Evolutionary conservation across 2,113 vertebrate species (phyloP), one percentile per base, ranked within the genome.

Genomic region (Tragelaphus imberbis): DNA sequence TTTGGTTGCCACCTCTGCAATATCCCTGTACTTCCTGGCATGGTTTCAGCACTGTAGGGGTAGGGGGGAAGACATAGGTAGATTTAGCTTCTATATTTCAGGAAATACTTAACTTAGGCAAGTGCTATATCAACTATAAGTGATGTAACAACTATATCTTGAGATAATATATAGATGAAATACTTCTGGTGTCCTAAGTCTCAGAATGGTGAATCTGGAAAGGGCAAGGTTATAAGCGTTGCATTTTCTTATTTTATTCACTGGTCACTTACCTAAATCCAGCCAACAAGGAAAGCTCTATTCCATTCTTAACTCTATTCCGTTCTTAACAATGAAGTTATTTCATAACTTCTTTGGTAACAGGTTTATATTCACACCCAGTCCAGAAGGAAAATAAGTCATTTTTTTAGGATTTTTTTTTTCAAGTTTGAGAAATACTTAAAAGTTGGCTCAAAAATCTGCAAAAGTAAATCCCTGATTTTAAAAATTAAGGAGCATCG

Each of bases 351-450:
- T 84, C 92, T 65, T 84, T 80, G 59, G 27, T 91, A 63, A 68
- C 89, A 44, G 17, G 40, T 75, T 81, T 94, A 28, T 36, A n/a
- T 59, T n/a, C 80, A 92, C 1, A 91, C 28, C 49, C 30, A 82
- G 68, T 65, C 92, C 55, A 79, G 56, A 92, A 89, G 59, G 55
- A 86, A 89, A 94, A 47, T 81, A 80, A 47, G 6, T 81, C 13
- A 61, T 53, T 19, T 56, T 92, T 30, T 77, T 49, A 63, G 25
- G 84, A 5, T 75, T 61, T 68, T 65, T 55, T 71, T 63, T 47
- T 63, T 40, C 95, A 93, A 90, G 91, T 97, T 98, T 89, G 93
- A 91, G 88, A 77, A 94, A 92, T 30, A 71, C 3, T 49, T 80
- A 15, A 81, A 82, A 82, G 40, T 95, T 33, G 55, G 47, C 63